These are phyloP conservation scores for Chloroceryle amazona DNA, from an alignment of 2,797 vertebrate species.

Conservation along the genomic window DNA sequence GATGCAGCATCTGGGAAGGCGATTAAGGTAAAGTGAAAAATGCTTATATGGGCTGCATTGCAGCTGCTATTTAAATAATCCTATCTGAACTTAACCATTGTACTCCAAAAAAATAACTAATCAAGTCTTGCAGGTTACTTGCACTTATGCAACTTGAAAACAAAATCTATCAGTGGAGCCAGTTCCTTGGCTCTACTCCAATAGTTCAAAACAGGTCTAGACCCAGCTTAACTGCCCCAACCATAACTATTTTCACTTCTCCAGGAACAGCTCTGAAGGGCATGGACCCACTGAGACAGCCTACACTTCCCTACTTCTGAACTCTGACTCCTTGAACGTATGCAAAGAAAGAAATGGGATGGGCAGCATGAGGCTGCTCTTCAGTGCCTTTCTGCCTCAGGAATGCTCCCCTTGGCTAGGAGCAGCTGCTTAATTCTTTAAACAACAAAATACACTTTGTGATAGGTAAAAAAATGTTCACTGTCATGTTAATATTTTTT, in stretches of 20 bases:
- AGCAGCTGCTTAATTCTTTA: not conserved
- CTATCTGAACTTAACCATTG: conserved; percentile 22
- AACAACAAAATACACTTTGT: not conserved
- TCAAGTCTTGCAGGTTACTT: conserved; percentile 35
- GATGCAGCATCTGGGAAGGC: not conserved
- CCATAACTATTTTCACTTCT: conserved; percentile 36
- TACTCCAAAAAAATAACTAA: not conserved
- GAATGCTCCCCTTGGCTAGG: not conserved
- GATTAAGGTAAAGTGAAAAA: not conserved
- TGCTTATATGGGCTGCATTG: not conserved
- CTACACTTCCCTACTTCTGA: not conserved
- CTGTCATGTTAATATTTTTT: too few species aligned
- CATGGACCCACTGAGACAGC: not conserved
- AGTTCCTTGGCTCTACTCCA: conserved; percentile 50
- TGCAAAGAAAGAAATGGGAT: not conserved
- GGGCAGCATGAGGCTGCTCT: not conserved
- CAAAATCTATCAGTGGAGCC: conserved; percentile 63
- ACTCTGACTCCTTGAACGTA: not conserved
- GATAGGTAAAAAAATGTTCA: not conserved
- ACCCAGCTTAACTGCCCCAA: conserved; percentile 38
- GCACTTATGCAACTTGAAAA: conserved; percentile 39
- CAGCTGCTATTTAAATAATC: conserved; percentile 12
- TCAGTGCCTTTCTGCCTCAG: not conserved
- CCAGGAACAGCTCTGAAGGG: not conserved
- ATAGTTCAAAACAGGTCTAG: not conserved